phyloP scores from a whole-genome alignment of 1,140 invertebrate species.

The Zaprionus africanus region DNA sequence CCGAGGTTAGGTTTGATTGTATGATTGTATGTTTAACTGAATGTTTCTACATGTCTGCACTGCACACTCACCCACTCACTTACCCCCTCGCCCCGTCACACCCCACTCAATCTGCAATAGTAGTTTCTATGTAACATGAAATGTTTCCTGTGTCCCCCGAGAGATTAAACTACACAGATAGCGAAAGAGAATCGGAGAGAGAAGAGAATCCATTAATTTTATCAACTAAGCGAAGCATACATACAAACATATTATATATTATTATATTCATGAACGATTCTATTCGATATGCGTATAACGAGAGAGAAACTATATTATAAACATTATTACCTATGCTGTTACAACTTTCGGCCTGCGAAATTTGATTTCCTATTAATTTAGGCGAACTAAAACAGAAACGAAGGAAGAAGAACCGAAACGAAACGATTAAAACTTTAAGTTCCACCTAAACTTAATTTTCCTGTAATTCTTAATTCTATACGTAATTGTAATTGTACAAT shows the following conservation, averaged over 20 bases:
- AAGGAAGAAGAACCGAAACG: slow-evolving; percentile 8
- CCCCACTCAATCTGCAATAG: slow-evolving; percentile 62
- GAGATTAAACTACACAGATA: slow-evolving; percentile 43
- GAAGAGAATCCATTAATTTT: slow-evolving; percentile 59
- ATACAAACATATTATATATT: slow-evolving; percentile 35
- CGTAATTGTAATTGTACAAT: slow-evolving; percentile 1
- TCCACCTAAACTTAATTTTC: slow-evolving; percentile 55
- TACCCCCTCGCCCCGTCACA: slow-evolving; percentile 9
- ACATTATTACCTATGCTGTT: slow-evolving; percentile 54
- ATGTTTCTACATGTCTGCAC: slow-evolving; percentile 43
- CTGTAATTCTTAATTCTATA: slow-evolving; percentile 57
- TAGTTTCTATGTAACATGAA: slow-evolving; percentile 61
- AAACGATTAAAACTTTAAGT: slow-evolving; percentile 53
- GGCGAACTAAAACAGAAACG: slow-evolving; percentile 37
- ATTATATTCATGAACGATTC: slow-evolving; percentile 36
- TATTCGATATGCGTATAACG: slow-evolving; percentile 53
- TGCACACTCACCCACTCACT: slow-evolving; percentile 20
- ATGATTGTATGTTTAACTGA: slow-evolving; percentile 19
- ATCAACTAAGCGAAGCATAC: slow-evolving; percentile 28
- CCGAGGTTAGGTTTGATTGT: slow-evolving; percentile 39
- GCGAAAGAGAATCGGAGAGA: slow-evolving; percentile 34
- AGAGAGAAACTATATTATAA: slow-evolving; percentile 22
- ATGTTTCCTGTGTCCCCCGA: slow-evolving; percentile 37
- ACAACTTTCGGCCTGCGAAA: slow-evolving; percentile 72
- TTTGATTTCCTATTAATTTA: slow-evolving; percentile 78